Evolutionary conservation across 2,113 vertebrate species (phyloP).

Genomic region (Camarhynchus parvulus): DNA sequence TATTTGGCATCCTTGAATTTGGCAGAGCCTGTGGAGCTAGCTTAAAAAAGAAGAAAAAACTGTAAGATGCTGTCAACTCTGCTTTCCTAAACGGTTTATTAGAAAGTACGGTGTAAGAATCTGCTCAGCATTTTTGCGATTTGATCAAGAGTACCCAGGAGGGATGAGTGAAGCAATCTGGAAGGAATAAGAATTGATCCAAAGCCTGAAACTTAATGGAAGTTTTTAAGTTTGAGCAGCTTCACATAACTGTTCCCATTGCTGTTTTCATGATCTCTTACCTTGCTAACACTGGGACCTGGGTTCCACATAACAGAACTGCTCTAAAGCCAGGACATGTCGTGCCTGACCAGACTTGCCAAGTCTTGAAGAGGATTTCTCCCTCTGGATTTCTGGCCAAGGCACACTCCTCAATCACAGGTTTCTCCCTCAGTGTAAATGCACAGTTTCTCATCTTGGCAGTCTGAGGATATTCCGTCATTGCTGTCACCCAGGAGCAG

Average conservation of each 20-base stretch:
- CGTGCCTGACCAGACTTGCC: background rate
- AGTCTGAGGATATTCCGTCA: background rate
- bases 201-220: background rate
- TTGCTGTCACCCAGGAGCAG: background rate
- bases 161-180: slow-evolving; percentile 3
- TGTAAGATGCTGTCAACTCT: slow-evolving; percentile 35
- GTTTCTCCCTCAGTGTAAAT: background rate
- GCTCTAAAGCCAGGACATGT: background rate
- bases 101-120: slow-evolving; percentile 37
- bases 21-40: slow-evolving; percentile 16
- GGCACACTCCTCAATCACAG: background rate
- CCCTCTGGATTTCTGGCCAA: background rate
- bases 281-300: background rate
- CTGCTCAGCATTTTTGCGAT: slow-evolving; percentile 43
- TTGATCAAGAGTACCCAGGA: slow-evolving; percentile 17
- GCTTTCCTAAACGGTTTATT: slow-evolving; percentile 52
- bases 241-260: background rate
- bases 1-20: slow-evolving; percentile 36
- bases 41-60: slow-evolving; percentile 26
- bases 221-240: background rate
- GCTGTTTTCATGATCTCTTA: background rate
- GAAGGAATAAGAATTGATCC: slow-evolving; percentile 37
- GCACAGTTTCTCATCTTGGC: background rate
- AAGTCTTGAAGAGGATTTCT: background rate
- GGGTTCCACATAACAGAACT: background rate